Evolutionary conservation across 2,888 invertebrate species (phyloP).

Genomic region (Tholera decimalis): DNA sequence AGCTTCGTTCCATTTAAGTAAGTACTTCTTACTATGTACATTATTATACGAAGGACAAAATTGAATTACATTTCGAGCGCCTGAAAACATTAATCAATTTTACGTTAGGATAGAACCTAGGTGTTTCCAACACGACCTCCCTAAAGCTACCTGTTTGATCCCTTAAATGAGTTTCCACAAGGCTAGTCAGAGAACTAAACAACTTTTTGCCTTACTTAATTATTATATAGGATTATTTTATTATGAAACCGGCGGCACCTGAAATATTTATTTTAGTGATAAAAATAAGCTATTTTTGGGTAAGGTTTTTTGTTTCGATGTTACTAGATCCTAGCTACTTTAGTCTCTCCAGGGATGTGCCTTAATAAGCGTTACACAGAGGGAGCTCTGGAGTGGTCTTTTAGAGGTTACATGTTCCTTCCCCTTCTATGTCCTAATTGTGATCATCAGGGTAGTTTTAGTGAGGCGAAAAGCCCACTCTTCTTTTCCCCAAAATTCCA

Average conservation of each 20-base stretch:
- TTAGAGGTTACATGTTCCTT: no score
- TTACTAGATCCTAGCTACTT: no score
- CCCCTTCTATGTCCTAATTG: no score
- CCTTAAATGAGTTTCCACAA: conserved; percentile 56
- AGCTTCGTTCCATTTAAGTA: no score
- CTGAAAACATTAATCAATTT: conserved; percentile 55
- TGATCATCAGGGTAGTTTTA: no score
- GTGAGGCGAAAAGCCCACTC: no score
- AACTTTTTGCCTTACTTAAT: conserved; percentile 43
- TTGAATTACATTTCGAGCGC: conserved; percentile 48
- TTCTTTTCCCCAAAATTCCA: no score
- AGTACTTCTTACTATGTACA: no score
- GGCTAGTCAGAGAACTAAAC: conserved; percentile 38
- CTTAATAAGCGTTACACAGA: no score
- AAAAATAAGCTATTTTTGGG: background rate
- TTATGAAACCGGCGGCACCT: conserved; percentile 17
- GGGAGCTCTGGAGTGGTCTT: no score
- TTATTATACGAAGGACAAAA: conserved; percentile 21
- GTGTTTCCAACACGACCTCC: conserved; percentile 35
- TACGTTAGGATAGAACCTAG: conserved; percentile 27
- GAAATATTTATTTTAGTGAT: conserved; percentile 38
- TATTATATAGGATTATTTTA: conserved; percentile 49
- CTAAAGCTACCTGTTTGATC: conserved; percentile 51
- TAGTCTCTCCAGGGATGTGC: no score
- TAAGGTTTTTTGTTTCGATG: no score